Evolutionary conservation across 2,888 invertebrate species (phyloP).

Genomic region (Oligia fasciuncula): DNA sequence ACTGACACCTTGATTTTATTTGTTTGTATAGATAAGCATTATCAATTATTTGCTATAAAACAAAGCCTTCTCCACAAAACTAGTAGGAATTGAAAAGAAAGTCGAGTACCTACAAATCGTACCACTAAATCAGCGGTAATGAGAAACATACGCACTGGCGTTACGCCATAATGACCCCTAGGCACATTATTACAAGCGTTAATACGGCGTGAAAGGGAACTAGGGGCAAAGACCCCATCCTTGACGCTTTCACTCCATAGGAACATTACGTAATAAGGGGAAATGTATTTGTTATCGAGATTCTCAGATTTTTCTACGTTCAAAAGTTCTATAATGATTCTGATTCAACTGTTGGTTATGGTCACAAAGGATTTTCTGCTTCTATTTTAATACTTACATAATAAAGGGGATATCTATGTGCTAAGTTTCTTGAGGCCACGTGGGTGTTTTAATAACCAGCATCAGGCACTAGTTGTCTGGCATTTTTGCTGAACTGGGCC

Average conservation of each 20-base stretch:
- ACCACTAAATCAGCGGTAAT: constrained; percentile 70
- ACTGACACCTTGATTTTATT: no score
- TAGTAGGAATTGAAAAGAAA: constrained; percentile 64
- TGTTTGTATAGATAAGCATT: not conserved
- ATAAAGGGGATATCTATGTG: not conserved
- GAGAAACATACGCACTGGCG: constrained; percentile 54
- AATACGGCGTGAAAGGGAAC: constrained; percentile 59
- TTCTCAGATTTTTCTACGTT: constrained; percentile 11
- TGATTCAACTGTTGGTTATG: not conserved
- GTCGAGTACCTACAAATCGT: constrained; percentile 62
- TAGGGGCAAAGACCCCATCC: constrained; percentile 74
- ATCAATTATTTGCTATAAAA: not conserved
- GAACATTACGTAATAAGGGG: constrained; percentile 61
- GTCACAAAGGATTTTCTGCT: not conserved
- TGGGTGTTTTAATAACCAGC: not conserved
- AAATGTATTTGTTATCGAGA: constrained; percentile 28
- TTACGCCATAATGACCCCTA: constrained; percentile 60
- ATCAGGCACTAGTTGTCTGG: no score
- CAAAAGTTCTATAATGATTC: not conserved
- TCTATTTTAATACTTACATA: not conserved
- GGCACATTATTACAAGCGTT: constrained; percentile 55
- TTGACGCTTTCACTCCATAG: constrained; percentile 72
- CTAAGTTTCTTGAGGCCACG: not conserved
- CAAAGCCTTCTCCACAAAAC: not conserved
- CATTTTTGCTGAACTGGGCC: no score